A percentile compares a stretch with the other conserved stretches of the same genome.
Evolutionary conservation across 2,797 vertebrate species (phyloP).

Genomic region (Orestias chungarensis): DNA sequence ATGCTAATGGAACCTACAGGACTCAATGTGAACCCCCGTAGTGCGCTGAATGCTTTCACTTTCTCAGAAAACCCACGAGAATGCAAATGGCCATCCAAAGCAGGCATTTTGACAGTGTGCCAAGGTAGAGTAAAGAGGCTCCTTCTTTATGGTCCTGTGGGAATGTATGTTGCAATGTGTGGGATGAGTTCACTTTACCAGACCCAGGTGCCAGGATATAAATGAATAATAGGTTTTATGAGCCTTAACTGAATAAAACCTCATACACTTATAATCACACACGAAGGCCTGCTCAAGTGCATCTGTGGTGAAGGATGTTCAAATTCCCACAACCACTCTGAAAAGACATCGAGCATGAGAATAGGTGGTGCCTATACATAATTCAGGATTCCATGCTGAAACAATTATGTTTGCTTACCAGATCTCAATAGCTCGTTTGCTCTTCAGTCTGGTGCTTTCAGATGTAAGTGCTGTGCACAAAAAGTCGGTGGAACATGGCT

Average conservation of each 20-base stretch:
- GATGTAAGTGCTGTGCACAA: slow-evolving; percentile 66
- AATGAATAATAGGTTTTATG: slow-evolving; percentile 80
- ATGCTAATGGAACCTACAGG: slow-evolving; percentile 74
- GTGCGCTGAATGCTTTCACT: slow-evolving; percentile 71
- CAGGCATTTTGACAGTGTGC: slow-evolving; percentile 77
- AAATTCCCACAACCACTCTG: slow-evolving; percentile 78
- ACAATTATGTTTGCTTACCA: slow-evolving; percentile 78
- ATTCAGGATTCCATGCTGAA: slow-evolving; percentile 76
- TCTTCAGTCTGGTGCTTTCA: slow-evolving; percentile 65
- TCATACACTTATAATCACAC: slow-evolving; percentile 67
- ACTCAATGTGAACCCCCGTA: slow-evolving; percentile 69
- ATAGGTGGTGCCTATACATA: slow-evolving; percentile 78
- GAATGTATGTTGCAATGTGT: slow-evolving; percentile 76
- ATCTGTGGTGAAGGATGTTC: slow-evolving; percentile 75
- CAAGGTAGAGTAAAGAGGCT: slow-evolving; percentile 80
- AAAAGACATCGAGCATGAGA: slow-evolving; percentile 74
- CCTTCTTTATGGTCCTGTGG: slow-evolving; percentile 78
- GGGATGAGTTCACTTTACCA: slow-evolving; percentile 79
- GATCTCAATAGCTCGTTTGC: slow-evolving; percentile 71
- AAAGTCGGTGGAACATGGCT: slow-evolving; percentile 60
- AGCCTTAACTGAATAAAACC: slow-evolving; percentile 59
- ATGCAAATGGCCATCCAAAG: slow-evolving; percentile 78
- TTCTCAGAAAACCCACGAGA: slow-evolving; percentile 71
- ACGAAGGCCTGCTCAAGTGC: slow-evolving; percentile 67
- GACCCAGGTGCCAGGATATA: slow-evolving; percentile 79